A percentile compares a stretch with the other conserved stretches of the same genome.
Evolutionary conservation across 2,888 invertebrate species (phyloP).

Genomic region (Sminthurinus aureus): DNA sequence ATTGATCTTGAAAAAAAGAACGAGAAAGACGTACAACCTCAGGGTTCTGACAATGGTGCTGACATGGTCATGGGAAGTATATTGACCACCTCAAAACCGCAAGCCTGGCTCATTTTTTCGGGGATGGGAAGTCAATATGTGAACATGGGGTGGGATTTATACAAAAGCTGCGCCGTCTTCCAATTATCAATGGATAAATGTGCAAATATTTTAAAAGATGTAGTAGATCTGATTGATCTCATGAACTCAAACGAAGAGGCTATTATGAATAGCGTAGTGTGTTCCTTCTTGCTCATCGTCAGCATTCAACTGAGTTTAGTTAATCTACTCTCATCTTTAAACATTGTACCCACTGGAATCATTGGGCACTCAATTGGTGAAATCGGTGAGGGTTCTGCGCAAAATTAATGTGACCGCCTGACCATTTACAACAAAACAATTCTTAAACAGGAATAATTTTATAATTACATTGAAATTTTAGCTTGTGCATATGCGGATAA

Average conservation of each 20-base stretch:
- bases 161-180: slow-evolving; percentile 67
- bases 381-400: too few species aligned
- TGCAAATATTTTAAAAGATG: slow-evolving; percentile 77
- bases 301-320: slow-evolving; percentile 84
- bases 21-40: background rate
- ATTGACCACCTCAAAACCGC: slow-evolving; percentile 71
- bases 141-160: too few species aligned
- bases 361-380: slow-evolving; percentile 95
- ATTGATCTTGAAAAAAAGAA: background rate
- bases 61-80: too few species aligned
- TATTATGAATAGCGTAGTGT: slow-evolving; percentile 82
- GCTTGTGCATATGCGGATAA: slow-evolving; percentile 97
- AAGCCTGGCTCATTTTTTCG: too few species aligned
- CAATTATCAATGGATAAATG: slow-evolving; percentile 75
- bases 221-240: slow-evolving; percentile 82
- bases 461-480: too few species aligned
- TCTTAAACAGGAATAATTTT: too few species aligned
- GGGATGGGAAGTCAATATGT: too few species aligned
- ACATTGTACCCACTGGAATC: slow-evolving; percentile 89
- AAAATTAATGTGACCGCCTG: too few species aligned
- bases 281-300: slow-evolving; percentile 93
- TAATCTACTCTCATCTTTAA: slow-evolving; percentile 78
- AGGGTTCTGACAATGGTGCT: background rate
- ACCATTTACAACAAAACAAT: too few species aligned
- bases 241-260: slow-evolving; percentile 78